Percentiles rank a stretch among this genome's conserved stretches.
These are phyloP conservation scores for Acronicta psi DNA, from an alignment of 2,888 invertebrate genomes.

Conservation along the genomic window DNA sequence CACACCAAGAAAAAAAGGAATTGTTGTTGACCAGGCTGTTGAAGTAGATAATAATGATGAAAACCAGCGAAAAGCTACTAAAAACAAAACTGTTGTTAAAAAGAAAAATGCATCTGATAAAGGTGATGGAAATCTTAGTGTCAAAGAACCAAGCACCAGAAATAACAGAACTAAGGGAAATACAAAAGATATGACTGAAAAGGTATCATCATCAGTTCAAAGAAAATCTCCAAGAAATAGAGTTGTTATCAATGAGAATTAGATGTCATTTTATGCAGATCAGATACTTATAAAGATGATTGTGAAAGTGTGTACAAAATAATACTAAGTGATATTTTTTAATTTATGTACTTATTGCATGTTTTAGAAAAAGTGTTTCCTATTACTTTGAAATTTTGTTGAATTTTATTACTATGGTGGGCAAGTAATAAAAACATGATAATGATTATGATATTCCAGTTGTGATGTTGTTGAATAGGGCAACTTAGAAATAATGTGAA, in stretches of 20 bases:
- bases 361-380: background rate
- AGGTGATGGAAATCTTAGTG: slow-evolving; percentile 17
- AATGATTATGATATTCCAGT: background rate
- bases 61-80: background rate
- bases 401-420: background rate
- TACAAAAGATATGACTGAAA: slow-evolving; percentile 37
- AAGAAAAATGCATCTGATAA: slow-evolving; percentile 9
- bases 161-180: slow-evolving; percentile 26
- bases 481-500: slow-evolving; percentile 25
- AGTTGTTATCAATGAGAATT: slow-evolving; percentile 3
- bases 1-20: slow-evolving; percentile 37
- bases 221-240: slow-evolving; percentile 60
- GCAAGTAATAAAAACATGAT: no score
- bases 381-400: no score
- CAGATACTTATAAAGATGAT: slow-evolving; percentile 1
- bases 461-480: background rate
- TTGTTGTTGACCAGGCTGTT: slow-evolving; percentile 2
- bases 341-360: slow-evolving; percentile 10
- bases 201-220: slow-evolving; percentile 51
- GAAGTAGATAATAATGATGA: slow-evolving; percentile 2
- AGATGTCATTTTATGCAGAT: no score
- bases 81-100: slow-evolving; percentile 8
- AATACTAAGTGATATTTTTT: slow-evolving; percentile 33
- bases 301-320: slow-evolving; percentile 20
- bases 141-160: slow-evolving; percentile 24